Conservation (phyloP, 2,888 invertebrate genomes). For the Hemithea aestivaria region DNA sequence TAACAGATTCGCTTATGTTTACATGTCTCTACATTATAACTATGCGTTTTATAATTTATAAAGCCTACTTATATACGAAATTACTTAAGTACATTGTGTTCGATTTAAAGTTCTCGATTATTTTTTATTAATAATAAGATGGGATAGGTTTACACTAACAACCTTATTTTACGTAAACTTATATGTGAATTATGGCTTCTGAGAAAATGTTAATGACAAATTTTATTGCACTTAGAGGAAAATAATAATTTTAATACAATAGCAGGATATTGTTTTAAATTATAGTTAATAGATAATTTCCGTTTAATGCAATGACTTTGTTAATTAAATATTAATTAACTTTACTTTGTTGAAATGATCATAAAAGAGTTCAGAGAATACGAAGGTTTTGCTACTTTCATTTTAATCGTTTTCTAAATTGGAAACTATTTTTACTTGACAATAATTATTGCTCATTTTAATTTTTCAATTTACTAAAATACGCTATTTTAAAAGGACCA, state of each 20-base stretch:
- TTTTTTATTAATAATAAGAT: slow-evolving; percentile 55
- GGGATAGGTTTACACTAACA: slow-evolving; percentile 68
- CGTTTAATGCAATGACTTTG: slow-evolving; percentile 2
- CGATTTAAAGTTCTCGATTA: slow-evolving; percentile 62
- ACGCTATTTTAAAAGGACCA: too few relatives aligned
- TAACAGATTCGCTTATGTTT: slow-evolving; percentile 62
- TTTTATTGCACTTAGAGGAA: slow-evolving; percentile 48
- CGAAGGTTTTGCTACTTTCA: too few relatives aligned
- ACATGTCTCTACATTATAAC: slow-evolving; percentile 68
- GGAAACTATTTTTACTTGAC: slow-evolving; percentile 9
- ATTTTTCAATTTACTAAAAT: too few relatives aligned
- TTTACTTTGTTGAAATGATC: too few relatives aligned
- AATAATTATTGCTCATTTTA: slow-evolving; percentile 19
- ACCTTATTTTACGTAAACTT: slow-evolving; percentile 63
- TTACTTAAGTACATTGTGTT: slow-evolving; percentile 79
- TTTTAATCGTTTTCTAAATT: too few relatives aligned
- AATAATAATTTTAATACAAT: slow-evolving; percentile 33
- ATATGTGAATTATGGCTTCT: slow-evolving; percentile 47
- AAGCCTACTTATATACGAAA: slow-evolving; percentile 74
- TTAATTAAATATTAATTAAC: background rate
- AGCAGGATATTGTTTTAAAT: slow-evolving; percentile 23
- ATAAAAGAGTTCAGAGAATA: too few relatives aligned
- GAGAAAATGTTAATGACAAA: slow-evolving; percentile 36
- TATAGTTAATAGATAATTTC: background rate
- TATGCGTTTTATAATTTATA: slow-evolving; percentile 76